A percentile compares a stretch with the other conserved stretches of the same genome.
phyloP scores from a whole-genome alignment of 2,113 vertebrate species.

The Craseonycteris thonglongyai region DNA sequence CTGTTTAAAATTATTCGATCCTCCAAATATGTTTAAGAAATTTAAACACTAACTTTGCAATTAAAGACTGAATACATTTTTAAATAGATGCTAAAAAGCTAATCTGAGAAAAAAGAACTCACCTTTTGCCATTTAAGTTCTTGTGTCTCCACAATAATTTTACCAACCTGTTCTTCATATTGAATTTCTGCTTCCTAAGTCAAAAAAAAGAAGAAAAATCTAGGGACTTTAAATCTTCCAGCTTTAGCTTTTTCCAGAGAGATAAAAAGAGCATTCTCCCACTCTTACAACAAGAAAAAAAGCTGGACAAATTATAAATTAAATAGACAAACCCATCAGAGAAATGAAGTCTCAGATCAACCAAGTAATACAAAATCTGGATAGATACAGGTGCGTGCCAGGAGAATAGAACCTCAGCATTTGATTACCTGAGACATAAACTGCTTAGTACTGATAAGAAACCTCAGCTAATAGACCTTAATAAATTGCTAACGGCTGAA shows the following conservation, averaged over 20 bases:
- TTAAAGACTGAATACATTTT: slow-evolving; percentile 3
- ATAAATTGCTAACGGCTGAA: background rate
- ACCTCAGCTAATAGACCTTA: background rate
- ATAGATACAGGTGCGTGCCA: background rate
- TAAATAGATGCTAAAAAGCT: slow-evolving; percentile 28
- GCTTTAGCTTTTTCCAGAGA: background rate
- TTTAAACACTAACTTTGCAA: background rate
- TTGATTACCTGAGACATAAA: background rate
- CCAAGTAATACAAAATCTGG: background rate
- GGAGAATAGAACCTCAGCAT: background rate
- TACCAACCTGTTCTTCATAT: slow-evolving; percentile 90
- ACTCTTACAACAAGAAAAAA: background rate
- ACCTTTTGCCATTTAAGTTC: slow-evolving; percentile 95
- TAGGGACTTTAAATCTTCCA: background rate
- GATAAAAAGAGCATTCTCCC: background rate
- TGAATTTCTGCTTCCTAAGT: slow-evolving; percentile 86
- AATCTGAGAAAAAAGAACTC: slow-evolving; percentile 43
- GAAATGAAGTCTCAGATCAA: background rate
- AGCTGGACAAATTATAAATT: background rate
- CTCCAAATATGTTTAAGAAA: slow-evolving; percentile 27
- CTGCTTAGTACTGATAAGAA: background rate
- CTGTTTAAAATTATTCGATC: background rate
- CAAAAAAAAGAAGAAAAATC: slow-evolving; percentile 57
- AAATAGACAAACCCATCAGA: slow-evolving; percentile 3
- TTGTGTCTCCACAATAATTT: slow-evolving; percentile 90